Base-by-base conservation (phyloP, 2,888 invertebrate genomes). In the Drosophila merina region DNA sequence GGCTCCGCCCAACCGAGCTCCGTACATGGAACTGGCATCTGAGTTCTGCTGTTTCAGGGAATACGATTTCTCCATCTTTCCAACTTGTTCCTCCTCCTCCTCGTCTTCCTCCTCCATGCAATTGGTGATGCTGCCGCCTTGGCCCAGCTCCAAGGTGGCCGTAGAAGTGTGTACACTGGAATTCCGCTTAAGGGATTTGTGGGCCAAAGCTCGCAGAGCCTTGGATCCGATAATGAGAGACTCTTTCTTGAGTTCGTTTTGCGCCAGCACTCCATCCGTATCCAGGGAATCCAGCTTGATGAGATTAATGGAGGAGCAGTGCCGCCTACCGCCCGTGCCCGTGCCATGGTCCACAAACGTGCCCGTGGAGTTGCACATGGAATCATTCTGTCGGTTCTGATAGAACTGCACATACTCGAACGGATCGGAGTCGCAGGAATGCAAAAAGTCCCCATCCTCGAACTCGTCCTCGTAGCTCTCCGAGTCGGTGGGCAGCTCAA, bases 361-460 rank as follows among this genome's bases (percentile, higher is more conserved):
- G 70, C 92, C 93, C 47, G 91, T 89, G 3, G 92, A 90, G 40
- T 84, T 87, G 59, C 71, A 81, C 3, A 73, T 57, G 26, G 89
- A 88, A 47, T 90, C 90, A 1, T 48, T 58, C 0, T 81, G 91
- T 62, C 88, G 92, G 80, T 93, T 92, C 75, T 94, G 93, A 80
- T 93, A 94, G 90, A 95, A 95, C 51, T 94, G 93, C 28, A 95
- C 93, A 82, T 94, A 95, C 42, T 95, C 95, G 89, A 94, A 94
- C 0, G 94, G 94, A 90, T 93, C 94, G 67, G 93, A 93, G 70
- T 92, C 92, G 60, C 92, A 92, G 5, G 93, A 93, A 51, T 92
- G 91, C 59, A 79, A 5, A 47, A 73, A 73, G 3, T 77, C 84
- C 3, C 76, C 84, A 45, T 79, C 82, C 5, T 86, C 86, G 4